Base-by-base conservation (phyloP, 2,888 invertebrate genomes). In the Rhingia rostrata region DNA sequence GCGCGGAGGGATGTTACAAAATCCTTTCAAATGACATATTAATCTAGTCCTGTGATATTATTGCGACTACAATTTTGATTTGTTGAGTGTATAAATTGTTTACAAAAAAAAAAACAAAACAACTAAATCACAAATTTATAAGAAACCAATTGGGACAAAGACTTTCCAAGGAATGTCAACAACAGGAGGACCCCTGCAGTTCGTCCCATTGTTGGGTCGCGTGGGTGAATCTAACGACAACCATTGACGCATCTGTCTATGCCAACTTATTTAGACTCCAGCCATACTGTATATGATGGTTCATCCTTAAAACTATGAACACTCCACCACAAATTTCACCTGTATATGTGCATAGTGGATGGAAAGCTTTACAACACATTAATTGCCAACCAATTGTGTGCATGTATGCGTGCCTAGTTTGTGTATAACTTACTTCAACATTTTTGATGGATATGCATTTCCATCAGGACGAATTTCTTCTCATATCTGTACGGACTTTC, bases 371-470 rank as follows among this genome's bases (percentile, higher is more conserved):
- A 35, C 61, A 47, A 30, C 49, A 64, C 4, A 51, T 51, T 64
- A 64, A 64, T 64, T 64, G 64, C 37, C 64, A 30, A 30, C 39
- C 63, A 63, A 49, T 63, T 32, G 0, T n/a, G 41, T 58, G 39
- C 6, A 7, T 43, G 43, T 32, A 43, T 32, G 22, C 5, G 39
- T 54, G 12, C 37, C 2, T 58, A 12, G 7, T 60, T n/a, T 30
- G 12, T 60, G 32, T 32, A n/a, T 9, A 33, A 12, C 54, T 41
- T 56, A 35, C 67, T 67, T 56, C 56, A 6, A 35, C n/a, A 37
- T 49, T 63, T 49, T 37, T 67, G 67, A 67, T 67, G 67, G 56
- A 67, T 58, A 41, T 22, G 32, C 32, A 56, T 56, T 37, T 45
- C 56, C 37, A 4, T 45, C 45, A 56, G 43, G 9, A 12, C 4